These are phyloP conservation scores for Macaca fascicularis DNA, from an alignment of 2,113 vertebrate genomes.

Conservation along the genomic window T2T-MFA8v1.1 NC_088387.1:41754501-41755000, in stretches of 20 bases:
- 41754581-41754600: background rate
- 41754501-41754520: background rate
- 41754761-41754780: background rate
- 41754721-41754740: background rate
- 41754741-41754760: background rate
- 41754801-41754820: background rate
- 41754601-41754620: background rate
- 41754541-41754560: background rate
- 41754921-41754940: background rate
- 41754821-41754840: background rate
- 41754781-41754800: background rate
- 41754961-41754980: background rate
- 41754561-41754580: rapidly evolving
- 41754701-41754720: background rate
- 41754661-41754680: background rate
- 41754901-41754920: background rate
- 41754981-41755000: background rate
- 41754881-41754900: background rate
- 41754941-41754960: background rate
- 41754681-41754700: background rate
- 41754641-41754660: background rate
- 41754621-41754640: background rate
- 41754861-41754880: constrained; percentile 17
- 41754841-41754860: constrained; percentile 13
- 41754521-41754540: no score